These are phyloP conservation scores for Chondrosia reniformis DNA, from an alignment of 37 sponge, comb jelly and placozoan species.

Conservation along the genomic window DNA sequence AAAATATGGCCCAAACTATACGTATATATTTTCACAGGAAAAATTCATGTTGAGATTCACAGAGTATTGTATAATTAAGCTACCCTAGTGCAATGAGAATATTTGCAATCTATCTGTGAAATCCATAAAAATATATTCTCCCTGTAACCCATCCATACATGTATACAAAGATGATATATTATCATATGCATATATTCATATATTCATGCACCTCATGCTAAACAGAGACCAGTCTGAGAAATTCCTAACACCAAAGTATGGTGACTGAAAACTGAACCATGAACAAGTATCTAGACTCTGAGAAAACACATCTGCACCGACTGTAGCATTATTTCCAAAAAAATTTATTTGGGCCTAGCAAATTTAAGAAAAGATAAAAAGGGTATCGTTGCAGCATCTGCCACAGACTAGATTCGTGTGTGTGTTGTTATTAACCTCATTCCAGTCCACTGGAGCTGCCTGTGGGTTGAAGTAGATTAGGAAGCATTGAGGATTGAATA, in stretches of 20 bases:
- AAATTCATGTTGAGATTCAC: too few species aligned
- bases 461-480: constrained; percentile 23
- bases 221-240: neutral
- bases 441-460: constrained; percentile 44
- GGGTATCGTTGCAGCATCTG: too few species aligned
- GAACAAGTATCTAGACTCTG: neutral
- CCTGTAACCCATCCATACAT: neutral
- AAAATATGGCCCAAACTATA: too few species aligned
- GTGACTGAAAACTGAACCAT: constrained; percentile 3
- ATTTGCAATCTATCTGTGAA: neutral
- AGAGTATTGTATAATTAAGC: too few species aligned
- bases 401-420: too few species aligned
- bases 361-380: too few species aligned
- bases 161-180: too few species aligned
- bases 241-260: neutral
- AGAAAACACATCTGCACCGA: constrained; percentile 9
- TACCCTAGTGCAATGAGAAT: neutral
- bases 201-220: neutral
- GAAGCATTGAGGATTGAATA: constrained; percentile 63
- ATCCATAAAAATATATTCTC: neutral
- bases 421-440: constrained; percentile 20
- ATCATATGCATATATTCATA: neutral
- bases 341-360: too few species aligned
- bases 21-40: neutral
- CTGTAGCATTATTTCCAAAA: neutral